Base-by-base conservation (phyloP, 2,888 invertebrate genomes). In the Antheraea assamensis region DNA sequence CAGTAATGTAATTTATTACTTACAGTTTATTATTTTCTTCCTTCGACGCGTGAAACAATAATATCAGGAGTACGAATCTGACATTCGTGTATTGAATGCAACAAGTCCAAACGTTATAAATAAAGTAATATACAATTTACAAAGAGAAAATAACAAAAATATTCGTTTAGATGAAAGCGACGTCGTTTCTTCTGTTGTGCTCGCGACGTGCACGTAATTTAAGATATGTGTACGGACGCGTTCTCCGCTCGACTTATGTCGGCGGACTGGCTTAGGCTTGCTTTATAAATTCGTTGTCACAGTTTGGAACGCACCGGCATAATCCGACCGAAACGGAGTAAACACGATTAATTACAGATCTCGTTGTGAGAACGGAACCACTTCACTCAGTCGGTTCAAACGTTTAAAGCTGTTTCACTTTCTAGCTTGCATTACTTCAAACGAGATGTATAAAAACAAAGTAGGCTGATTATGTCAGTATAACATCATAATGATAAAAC, bases 271-370 rank as follows among this genome's bases (percentile, higher is more conserved):
- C 68, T 81, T 42, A 30, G 31, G 52, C 58, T 70, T 80, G 81
- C 81, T 84, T 81, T 81, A 82, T 84, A 87, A 88, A 84, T 85
- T 80, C 79, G 84, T 82, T 84, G 86, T 85, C 85, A 85, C 81
- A 86, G 88, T 88, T 88, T 84, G 88, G 86, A 89, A 88, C 88
- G 89, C 86, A 89, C 92, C 87, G 88, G 91, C 87, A 87, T 90
- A 87, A 92, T 82, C 92, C 92, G 86, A 89, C 92, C 85, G 79
- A 91, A 87, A 91, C 85, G 78, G 82, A 90, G 86, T 85, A 83
- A 83, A 85, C 85, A 83, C 82, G 80, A 84, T 83, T 85, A 87
- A 84, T 84, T 82, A 84, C 78, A 76, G 75, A 85, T 78, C 80
- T 76, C 77, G 76, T 78, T 78, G 76, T 74, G 76, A 77, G 78